Conservation (phyloP, 1,140 invertebrate genomes). For the Drosophila suzukii region DNA sequence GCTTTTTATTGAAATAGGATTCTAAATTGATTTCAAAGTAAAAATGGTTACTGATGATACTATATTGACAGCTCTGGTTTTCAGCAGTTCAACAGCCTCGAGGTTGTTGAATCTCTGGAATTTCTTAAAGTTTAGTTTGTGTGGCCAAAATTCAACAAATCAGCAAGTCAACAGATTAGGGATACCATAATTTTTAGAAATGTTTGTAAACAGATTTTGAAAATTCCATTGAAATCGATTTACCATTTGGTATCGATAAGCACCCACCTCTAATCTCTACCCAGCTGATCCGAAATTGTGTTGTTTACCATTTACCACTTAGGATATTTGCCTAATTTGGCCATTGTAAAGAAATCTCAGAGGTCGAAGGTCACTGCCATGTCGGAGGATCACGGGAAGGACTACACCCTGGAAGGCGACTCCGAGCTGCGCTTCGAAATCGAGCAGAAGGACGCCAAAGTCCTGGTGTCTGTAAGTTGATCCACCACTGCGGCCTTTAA, state of each 20-base stretch:
- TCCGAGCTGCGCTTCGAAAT: constrained; percentile 97
- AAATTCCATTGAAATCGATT: background rate
- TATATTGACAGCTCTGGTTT: too few species aligned
- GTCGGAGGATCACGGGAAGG: constrained; percentile 82
- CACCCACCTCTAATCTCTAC: background rate
- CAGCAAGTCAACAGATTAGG: too few species aligned
- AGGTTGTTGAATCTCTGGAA: too few species aligned
- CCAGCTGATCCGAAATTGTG: background rate
- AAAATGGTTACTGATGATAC: too few species aligned
- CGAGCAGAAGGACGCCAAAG: constrained; percentile 94
- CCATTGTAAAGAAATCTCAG: background rate
- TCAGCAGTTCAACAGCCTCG: too few species aligned
- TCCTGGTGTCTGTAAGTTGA: constrained; percentile 90
- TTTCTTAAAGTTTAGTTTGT: too few species aligned
- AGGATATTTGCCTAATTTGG: background rate
- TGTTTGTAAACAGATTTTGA: too few species aligned
- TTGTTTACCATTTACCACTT: constrained; percentile 18
- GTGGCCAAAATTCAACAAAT: too few species aligned
- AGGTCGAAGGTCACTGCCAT: constrained; percentile 18
- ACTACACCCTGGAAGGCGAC: constrained; percentile 95
- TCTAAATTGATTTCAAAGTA: too few species aligned
- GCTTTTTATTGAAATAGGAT: too few species aligned
- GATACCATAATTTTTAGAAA: too few species aligned
- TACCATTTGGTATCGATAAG: background rate
- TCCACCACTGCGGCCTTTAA: background rate